Percentiles rank a stretch among this genome's conserved stretches.
Evolutionary conservation across 2,113 vertebrate genomes (phyloP).

Genomic region (Pantherophis guttatus): DNA sequence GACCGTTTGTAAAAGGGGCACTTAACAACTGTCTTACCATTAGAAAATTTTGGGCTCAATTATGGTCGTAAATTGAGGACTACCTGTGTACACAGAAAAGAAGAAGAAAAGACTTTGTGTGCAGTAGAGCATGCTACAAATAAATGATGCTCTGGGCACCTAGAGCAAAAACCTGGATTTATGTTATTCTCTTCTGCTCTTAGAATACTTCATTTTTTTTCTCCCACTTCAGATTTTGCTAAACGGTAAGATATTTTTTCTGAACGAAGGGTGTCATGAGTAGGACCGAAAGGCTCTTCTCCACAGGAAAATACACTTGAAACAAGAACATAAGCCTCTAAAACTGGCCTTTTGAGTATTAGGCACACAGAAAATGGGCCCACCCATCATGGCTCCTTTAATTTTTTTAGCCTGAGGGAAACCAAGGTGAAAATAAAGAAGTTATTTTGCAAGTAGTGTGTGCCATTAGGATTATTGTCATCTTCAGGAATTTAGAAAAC

Average conservation of each 20-base stretch:
- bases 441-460: neutral
- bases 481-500: slow-evolving; percentile 20
- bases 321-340: neutral
- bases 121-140: slow-evolving; percentile 43
- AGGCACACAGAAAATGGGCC: slow-evolving; percentile 10
- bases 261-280: neutral
- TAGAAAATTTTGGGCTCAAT: neutral
- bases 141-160: slow-evolving; percentile 21
- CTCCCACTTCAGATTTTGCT: neutral
- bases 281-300: neutral
- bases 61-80: neutral
- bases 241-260: neutral
- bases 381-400: neutral
- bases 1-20: too few relatives aligned
- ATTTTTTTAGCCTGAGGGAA: slow-evolving; percentile 13
- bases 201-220: neutral
- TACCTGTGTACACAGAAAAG: neutral
- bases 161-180: neutral
- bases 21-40: neutral
- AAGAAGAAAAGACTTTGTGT: neutral
- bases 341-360: slow-evolving; percentile 10
- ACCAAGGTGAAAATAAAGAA: slow-evolving; percentile 20
- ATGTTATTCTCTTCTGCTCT: slow-evolving; percentile 8
- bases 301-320: neutral
- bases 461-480: neutral